Conservation (phyloP, 1,140 invertebrate genomes). For the Brachionus koreanus region DNA sequence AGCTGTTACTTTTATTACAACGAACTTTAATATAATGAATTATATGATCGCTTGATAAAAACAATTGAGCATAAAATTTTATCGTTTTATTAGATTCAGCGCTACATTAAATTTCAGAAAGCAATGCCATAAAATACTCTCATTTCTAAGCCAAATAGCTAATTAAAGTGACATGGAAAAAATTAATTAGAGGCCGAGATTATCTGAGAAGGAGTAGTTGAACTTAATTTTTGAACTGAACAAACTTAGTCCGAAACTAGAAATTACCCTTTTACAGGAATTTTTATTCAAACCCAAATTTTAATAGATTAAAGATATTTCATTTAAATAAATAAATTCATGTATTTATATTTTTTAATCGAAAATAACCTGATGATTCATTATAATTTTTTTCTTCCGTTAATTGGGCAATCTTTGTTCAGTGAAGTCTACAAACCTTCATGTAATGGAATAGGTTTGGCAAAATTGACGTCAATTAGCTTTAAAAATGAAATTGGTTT, state of each 20-base stretch:
- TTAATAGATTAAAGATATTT: not conserved
- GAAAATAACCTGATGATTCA: too few relatives aligned
- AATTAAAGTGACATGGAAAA: not conserved
- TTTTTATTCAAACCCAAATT: not conserved
- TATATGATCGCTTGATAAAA: conserved; percentile 8
- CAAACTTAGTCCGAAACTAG: too few relatives aligned
- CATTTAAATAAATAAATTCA: not conserved
- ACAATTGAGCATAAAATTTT: not conserved
- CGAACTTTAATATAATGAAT: not conserved
- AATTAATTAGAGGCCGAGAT: not conserved
- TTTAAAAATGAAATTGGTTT: too few relatives aligned
- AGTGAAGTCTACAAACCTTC: too few relatives aligned
- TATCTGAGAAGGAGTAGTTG: not conserved
- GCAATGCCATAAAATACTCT: not conserved
- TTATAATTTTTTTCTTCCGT: too few relatives aligned
- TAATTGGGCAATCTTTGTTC: too few relatives aligned
- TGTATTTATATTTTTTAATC: too few relatives aligned
- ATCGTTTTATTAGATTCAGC: not conserved
- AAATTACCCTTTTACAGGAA: too few relatives aligned
- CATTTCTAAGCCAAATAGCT: not conserved
- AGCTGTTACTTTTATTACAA: not conserved
- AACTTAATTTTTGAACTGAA: not conserved
- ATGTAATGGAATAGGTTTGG: too few relatives aligned
- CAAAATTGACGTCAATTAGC: too few relatives aligned
- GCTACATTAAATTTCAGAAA: not conserved